These are phyloP conservation scores for Drosophila elegans DNA, from an alignment of 1,140 invertebrate genomes.

Conservation along the genomic window DNA sequence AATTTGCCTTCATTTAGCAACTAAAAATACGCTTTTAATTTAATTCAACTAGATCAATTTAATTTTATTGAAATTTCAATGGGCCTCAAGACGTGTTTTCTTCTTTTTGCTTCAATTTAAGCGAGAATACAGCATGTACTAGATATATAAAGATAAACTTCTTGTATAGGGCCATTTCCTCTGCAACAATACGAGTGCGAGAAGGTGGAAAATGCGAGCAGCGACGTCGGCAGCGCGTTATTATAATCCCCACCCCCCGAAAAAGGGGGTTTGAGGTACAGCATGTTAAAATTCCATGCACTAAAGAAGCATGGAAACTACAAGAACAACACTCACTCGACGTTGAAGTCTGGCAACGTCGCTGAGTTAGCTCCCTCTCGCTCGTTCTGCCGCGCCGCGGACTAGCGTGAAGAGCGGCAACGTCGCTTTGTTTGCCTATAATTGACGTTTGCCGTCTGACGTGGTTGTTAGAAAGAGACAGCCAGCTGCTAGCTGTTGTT, in stretches of 20 bases:
- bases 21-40: conserved; percentile 76
- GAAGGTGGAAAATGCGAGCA: conserved; percentile 77
- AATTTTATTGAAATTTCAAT: conserved; percentile 81
- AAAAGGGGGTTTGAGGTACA: conserved; percentile 45
- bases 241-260: conserved; percentile 72
- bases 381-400: conserved; percentile 14
- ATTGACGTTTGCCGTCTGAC: conserved; percentile 81
- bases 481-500: conserved; percentile 49
- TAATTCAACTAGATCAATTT: conserved; percentile 81
- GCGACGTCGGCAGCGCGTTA: conserved; percentile 65
- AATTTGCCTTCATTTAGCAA: conserved; percentile 82
- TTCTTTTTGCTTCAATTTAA: conserved; percentile 26
- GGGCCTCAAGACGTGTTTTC: conserved; percentile 22
- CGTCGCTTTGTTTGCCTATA: conserved; percentile 75
- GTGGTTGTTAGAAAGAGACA: conserved; percentile 71
- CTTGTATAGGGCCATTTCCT: conserved; percentile 63
- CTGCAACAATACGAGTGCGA: conserved; percentile 34
- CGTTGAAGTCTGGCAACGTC: conserved; percentile 42
- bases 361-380: conserved; percentile 15
- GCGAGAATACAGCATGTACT: conserved; percentile 16
- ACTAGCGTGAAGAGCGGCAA: conserved; percentile 56
- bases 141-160: conserved; percentile 38
- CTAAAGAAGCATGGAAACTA: conserved; percentile 75
- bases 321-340: conserved; percentile 70
- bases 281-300: conserved; percentile 79